These are phyloP conservation scores for Masnerella sp. DNA, from an alignment of 2,888 invertebrate genomes.

Conservation along the genomic window DNA sequence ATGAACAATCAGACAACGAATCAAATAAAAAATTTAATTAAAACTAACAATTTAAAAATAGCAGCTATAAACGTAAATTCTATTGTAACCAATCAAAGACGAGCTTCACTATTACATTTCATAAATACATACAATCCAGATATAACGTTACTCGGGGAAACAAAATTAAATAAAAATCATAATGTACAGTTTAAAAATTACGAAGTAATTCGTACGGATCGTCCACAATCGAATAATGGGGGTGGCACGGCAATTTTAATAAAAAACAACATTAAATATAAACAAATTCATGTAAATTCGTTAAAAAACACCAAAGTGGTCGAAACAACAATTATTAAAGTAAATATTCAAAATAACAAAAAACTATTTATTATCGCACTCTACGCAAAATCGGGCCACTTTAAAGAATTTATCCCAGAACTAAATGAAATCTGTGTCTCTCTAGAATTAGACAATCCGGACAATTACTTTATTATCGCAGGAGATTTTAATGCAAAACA, in stretches of 20 bases:
- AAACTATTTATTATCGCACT: slow-evolving; percentile 45
- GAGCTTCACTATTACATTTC: slow-evolving; percentile 27
- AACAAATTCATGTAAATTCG: slow-evolving; percentile 13
- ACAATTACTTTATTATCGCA: slow-evolving; percentile 48
- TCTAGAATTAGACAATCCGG: slow-evolving; percentile 9
- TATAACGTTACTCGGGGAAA: slow-evolving; percentile 39
- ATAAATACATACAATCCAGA: slow-evolving; percentile 30
- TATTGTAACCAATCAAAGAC: slow-evolving; percentile 40
- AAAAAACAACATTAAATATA: slow-evolving; percentile 37
- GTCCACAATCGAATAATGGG: slow-evolving; percentile 30
- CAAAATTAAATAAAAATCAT: slow-evolving; percentile 49
- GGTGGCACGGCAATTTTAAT: slow-evolving; percentile 60
- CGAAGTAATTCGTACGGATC: slow-evolving; percentile 45
- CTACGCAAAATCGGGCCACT: slow-evolving; percentile 44
- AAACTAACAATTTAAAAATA: slow-evolving; percentile 33
- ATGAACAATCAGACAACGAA: no score
- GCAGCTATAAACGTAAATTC: slow-evolving; percentile 56
- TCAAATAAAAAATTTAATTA: not conserved
- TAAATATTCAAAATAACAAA: slow-evolving; percentile 23
- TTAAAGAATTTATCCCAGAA: slow-evolving; percentile 32
- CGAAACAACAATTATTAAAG: slow-evolving; percentile 49
- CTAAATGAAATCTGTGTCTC: slow-evolving; percentile 24
- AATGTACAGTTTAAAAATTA: slow-evolving; percentile 42
- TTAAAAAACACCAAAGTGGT: slow-evolving; percentile 10
- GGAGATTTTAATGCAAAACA: slow-evolving; percentile 59